These are phyloP conservation scores for Diplodus puntazzo DNA, from an alignment of 2,797 vertebrate species.

Conservation along the genomic window DNA sequence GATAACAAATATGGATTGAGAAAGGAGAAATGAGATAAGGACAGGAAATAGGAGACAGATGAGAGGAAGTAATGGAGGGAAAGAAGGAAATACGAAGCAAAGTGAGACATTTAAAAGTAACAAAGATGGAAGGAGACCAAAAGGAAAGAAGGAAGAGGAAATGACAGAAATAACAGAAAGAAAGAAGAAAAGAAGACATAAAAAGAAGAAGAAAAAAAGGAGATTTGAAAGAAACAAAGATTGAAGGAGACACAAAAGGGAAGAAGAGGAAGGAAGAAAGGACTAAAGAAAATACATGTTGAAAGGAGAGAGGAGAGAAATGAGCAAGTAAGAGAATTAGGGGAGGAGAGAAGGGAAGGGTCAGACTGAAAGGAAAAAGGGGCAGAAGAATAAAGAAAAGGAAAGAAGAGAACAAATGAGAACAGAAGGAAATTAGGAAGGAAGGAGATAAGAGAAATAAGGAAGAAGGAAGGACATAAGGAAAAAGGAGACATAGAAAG, in stretches of 20 bases:
- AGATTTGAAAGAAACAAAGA: not conserved
- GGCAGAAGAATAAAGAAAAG: not conserved
- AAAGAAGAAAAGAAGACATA: no score
- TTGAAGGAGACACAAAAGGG: no score
- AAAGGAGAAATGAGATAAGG: not conserved
- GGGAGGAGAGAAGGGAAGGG: not conserved
- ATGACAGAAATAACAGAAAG: not conserved
- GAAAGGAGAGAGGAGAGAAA: not conserved
- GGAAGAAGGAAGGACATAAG: not conserved
- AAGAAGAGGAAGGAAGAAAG: not conserved
- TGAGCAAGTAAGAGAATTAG: not conserved
- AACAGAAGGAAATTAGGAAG: not conserved
- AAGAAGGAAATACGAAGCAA: not conserved
- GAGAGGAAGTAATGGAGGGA: no score
- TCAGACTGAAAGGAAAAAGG: not conserved
- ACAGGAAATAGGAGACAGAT: no score
- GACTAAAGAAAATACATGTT: not conserved
- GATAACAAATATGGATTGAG: no score
- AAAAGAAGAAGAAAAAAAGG: no score
- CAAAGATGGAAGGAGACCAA: no score
- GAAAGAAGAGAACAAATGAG: not conserved
- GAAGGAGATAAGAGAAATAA: not conserved
- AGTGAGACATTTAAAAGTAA: no score
- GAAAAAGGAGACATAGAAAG: not conserved
- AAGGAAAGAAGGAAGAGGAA: not conserved